phyloP scores from a whole-genome alignment of 2,113 vertebrate species.

The Corynorhinus townsendii region DNA sequence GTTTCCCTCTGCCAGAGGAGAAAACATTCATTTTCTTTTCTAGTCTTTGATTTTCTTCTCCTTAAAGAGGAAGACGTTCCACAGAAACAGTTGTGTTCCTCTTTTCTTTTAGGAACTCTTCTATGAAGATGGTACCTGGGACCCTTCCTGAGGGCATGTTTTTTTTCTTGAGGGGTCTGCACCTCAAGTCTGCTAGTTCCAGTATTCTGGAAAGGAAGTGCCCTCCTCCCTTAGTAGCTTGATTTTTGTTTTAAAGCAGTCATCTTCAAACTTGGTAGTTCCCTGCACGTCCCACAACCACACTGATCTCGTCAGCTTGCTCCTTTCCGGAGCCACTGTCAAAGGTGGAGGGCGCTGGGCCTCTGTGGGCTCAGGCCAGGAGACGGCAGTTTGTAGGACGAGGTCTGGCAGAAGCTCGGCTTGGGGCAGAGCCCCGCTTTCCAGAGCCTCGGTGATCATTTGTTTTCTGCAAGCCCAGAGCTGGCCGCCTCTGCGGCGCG shows the following conservation, averaged over 20 bases:
- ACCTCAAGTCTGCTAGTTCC: background rate
- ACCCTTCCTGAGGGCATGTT: no score
- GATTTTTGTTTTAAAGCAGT: background rate
- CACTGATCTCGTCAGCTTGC: accelerated
- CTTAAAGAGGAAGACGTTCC: background rate
- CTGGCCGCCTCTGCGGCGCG: background rate
- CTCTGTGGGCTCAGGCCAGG: background rate
- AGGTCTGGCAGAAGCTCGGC: background rate
- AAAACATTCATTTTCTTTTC: background rate
- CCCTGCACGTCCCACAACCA: background rate
- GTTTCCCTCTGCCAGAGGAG: background rate
- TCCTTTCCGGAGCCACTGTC: background rate
- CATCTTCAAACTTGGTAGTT: background rate
- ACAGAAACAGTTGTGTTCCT: background rate
- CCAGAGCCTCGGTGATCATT: background rate
- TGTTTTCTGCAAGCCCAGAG: background rate
- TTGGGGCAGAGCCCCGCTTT: background rate
- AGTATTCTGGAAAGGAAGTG: background rate
- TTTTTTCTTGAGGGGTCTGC: background rate
- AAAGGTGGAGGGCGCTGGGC: background rate
- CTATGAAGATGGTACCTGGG: background rate
- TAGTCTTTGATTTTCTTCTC: background rate
- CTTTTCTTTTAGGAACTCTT: background rate
- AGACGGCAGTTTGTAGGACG: background rate
- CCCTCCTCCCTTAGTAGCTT: no score